Evolutionary conservation across 2,797 vertebrate genomes (phyloP).

Genomic region (Mus minutoides): DNA sequence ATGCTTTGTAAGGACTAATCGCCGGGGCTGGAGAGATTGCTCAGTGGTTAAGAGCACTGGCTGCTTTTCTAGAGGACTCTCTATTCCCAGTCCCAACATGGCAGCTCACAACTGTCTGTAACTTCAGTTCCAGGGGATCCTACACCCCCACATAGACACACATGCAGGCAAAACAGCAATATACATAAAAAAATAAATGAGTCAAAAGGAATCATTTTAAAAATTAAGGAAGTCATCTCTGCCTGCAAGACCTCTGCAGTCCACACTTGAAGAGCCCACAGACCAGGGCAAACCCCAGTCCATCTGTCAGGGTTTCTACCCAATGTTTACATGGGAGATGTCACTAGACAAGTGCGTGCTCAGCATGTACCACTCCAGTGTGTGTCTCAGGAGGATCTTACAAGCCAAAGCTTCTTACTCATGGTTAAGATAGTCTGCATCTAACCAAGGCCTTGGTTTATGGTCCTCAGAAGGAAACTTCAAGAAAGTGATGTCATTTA

Average conservation of each 20-base stretch:
- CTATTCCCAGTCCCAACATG: neutral
- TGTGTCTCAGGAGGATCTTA: neutral
- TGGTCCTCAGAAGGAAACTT: constrained; percentile 31
- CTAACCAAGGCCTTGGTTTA: constrained; percentile 50
- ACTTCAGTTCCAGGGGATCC: neutral
- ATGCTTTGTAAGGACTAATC: neutral
- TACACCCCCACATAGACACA: neutral
- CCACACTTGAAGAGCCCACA: neutral
- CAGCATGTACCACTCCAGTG: neutral
- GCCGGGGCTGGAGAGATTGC: neutral
- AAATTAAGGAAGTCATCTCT: neutral
- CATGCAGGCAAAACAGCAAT: neutral
- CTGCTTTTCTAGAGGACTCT: neutral
- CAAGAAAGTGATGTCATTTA: constrained; percentile 39
- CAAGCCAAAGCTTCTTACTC: neutral
- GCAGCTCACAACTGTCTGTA: neutral
- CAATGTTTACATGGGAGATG: neutral
- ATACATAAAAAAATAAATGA: neutral
- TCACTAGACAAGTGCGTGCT: neutral
- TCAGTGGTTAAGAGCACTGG: neutral
- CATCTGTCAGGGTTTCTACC: neutral
- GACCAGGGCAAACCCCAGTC: neutral
- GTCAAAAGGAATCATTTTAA: neutral
- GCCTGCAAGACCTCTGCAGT: neutral
- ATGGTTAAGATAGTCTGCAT: neutral